phyloP scores from a whole-genome alignment of 2,113 vertebrate genomes.

The Scartelaos histophorus region DNA sequence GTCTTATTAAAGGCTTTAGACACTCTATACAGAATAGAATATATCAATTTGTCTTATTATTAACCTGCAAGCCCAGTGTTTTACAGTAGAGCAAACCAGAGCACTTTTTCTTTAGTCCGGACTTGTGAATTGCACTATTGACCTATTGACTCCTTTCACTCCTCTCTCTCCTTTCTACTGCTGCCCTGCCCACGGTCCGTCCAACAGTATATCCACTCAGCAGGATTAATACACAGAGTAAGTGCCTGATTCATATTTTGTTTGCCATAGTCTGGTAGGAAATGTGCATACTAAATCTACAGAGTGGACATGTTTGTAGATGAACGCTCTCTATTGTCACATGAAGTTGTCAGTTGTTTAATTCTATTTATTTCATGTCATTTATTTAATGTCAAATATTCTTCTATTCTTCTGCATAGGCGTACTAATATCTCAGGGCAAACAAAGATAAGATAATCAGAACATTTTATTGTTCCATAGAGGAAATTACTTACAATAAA shows the following conservation, averaged over 20 bases:
- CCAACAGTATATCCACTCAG: conserved; percentile 95
- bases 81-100: conserved; percentile 48
- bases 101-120: conserved; percentile 29
- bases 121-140: conserved; percentile 48
- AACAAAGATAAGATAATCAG: too few species aligned
- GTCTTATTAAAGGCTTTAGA: too few species aligned
- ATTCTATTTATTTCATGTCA: too few species aligned
- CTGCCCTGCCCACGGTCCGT: background rate
- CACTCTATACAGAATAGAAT: too few species aligned
- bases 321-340: background rate
- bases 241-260: conserved; percentile 62
- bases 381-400: too few species aligned
- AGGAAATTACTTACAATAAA: background rate
- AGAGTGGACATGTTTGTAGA: background rate
- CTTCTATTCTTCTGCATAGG: too few species aligned
- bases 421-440: too few species aligned
- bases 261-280: conserved; percentile 4
- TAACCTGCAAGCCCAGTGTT: conserved; percentile 12
- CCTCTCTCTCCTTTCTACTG: conserved; percentile 19
- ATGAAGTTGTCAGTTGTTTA: background rate
- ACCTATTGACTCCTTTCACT: conserved; percentile 28
- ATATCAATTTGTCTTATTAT: background rate
- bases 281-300: background rate
- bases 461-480: background rate
- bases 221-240: conserved; percentile 96